Evolutionary conservation across 2,797 vertebrate genomes (phyloP), one percentile per base, ranked within the genome.

Genomic region (Gymnocypris eckloni): DNA sequence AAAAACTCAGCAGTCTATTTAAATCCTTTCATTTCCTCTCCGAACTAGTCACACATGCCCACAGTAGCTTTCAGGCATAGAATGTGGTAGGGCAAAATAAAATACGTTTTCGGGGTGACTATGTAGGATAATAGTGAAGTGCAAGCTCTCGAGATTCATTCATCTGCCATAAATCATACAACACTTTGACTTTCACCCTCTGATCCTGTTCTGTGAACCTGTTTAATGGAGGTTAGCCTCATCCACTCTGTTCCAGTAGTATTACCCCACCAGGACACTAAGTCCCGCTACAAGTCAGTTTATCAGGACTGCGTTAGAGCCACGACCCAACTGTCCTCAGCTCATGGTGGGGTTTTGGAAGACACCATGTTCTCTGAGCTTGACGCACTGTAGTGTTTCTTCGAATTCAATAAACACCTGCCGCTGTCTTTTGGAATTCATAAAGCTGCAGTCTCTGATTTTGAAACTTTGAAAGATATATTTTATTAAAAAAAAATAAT

Each of bases 261-360:
- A 87, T 92, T 84, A 89, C 41, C 83, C 85, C 43, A 2, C 77
- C 73, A 85, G 86, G 88, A 93, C 90, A 90, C 70, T 83, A 75
- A 73, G 88, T 91, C 67, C 91, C 7, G 12, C 33, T 76, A 13
- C 15, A 76, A 41, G 59, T 52, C 43, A 10, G 90, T 81, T 85
- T 64, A 81, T 67, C 52, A 87, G 75, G 85, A 83, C 76, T 2
- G 0, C 48, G n/a, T 33, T 61, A 75, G 52, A 85, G 56, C 25
- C 70, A 87, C 28, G 20, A 73, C 43, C 50, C 64, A 50, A 67
- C 39, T 66, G 28, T 79, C 28, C 13, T 50, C 64, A 43, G 20
- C 71, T 15, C 66, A 43, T 16, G 7, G 20, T 73, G 48, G 25
- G 25, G 45, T 66, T 85, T 71, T 33, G 7, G n/a, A 43, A 78